A percentile compares a stretch with the other conserved stretches of the same genome.
Conservation (phyloP, 2,888 invertebrate species). For the Phaedon cochleariae region DNA sequence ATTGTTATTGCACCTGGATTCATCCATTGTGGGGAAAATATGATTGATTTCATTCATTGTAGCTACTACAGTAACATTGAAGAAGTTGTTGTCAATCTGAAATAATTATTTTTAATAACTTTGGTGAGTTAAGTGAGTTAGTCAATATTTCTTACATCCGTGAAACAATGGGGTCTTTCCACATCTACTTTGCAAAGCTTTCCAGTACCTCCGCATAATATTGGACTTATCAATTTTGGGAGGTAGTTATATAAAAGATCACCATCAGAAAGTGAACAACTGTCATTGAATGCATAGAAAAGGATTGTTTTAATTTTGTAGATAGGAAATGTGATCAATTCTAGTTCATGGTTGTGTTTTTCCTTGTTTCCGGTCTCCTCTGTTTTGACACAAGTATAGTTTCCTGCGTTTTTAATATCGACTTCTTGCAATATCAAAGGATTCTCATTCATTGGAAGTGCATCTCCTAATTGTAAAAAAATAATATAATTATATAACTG, state of each 20-base stretch:
- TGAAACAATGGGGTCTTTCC: constrained; percentile 53
- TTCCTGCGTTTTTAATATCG: constrained; percentile 55
- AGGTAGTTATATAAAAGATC: constrained; percentile 55
- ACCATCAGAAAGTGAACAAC: constrained; percentile 52
- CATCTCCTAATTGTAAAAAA: constrained; percentile 29
- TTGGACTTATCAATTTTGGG: constrained; percentile 52
- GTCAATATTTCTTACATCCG: constrained; percentile 42
- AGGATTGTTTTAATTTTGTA: constrained; percentile 54
- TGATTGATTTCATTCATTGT: constrained; percentile 50
- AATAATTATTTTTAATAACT: constrained; percentile 27
- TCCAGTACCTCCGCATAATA: constrained; percentile 54
- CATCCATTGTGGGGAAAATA: constrained; percentile 50
- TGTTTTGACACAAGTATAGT: constrained; percentile 56
- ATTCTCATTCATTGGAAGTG: constrained; percentile 46
- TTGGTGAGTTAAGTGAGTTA: neutral
- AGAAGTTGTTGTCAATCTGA: constrained; percentile 49
- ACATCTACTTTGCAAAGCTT: constrained; percentile 55
- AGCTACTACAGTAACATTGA: constrained; percentile 52
- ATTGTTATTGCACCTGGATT: constrained; percentile 52
- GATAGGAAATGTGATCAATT: constrained; percentile 55
- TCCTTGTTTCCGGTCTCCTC: constrained; percentile 38
- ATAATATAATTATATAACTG: neutral
- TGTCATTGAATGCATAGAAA: constrained; percentile 51
- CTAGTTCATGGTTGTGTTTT: constrained; percentile 53
- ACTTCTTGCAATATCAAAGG: constrained; percentile 52